These are phyloP conservation scores for Rhagophthalmus giganteus DNA, from an alignment of 2,888 invertebrate genomes.

Conservation along the genomic window DNA sequence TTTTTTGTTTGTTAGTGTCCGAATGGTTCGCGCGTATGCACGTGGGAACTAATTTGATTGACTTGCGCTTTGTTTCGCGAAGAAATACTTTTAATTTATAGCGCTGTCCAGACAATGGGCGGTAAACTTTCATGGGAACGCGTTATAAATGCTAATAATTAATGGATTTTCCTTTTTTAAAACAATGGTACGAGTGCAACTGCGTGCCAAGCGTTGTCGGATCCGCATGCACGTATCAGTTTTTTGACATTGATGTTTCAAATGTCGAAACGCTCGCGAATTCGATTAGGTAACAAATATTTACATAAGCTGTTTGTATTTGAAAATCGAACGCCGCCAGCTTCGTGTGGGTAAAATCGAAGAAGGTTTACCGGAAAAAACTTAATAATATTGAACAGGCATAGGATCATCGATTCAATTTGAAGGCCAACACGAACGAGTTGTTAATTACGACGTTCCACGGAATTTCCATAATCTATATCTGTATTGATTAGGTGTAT, in stretches of 20 bases:
- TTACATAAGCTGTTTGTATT: no score
- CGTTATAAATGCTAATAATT: conserved; percentile 7
- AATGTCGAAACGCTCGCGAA: background rate
- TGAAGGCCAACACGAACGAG: no score
- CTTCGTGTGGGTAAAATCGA: no score
- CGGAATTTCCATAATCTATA: no score
- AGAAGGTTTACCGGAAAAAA: no score
- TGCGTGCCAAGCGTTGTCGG: conserved; percentile 4
- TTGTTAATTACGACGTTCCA: no score
- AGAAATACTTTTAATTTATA: conserved; percentile 10
- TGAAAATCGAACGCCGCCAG: no score
- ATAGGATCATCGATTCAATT: no score
- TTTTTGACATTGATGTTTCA: background rate
- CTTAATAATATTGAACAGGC: no score
- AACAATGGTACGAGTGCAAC: conserved; percentile 2
- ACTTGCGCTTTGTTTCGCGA: conserved; percentile 6
- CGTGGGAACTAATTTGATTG: conserved; percentile 9
- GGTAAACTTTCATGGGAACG: conserved; percentile 15
- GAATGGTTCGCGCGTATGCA: conserved; percentile 1
- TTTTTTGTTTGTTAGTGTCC: background rate
- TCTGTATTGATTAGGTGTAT: no score
- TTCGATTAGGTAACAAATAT: no score
- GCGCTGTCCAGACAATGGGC: conserved; percentile 8
- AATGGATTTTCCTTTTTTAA: conserved; percentile 11
- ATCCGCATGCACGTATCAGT: background rate